Base-by-base conservation (phyloP, 1,140 invertebrate genomes). In the Ephestia elutella region DNA sequence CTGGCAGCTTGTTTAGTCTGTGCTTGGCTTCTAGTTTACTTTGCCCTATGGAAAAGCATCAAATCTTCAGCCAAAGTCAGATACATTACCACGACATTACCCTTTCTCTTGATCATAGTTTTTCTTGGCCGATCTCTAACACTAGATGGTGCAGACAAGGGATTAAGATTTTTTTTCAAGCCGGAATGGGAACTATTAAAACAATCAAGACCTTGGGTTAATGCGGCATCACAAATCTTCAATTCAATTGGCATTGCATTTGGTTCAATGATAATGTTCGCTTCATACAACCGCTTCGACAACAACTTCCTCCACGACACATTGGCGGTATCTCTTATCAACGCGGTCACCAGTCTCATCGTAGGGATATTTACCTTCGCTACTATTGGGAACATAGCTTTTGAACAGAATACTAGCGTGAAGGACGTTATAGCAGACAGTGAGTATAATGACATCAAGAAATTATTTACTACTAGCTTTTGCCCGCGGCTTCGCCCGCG, bases 241-340 rank as follows among this genome's bases (percentile, higher is more conserved):
- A 97, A 97, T 89, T 97, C 96, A 0, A 93, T 98, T 60, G 95
- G 96, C 56, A 95, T 97, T 30, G 95, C 95, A 0, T 96, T 97
- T 72, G 97, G 97, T 17, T 96, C 96, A 4, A 95, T 98, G 90
- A 97, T 98, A 74, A 96, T 96, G 72, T 97, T 97, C 80, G 95
- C 96, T n/a, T 97, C 96, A 75, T 98, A 98, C 89, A 98, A 98
- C 86, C 94, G 94, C 79, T 96, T 97, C 79, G 93, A 95, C 74
- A 98, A 98, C 77, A 96, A 96, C 70, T 94, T 97, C 61, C 89
- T 97, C 18, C 92, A 95, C 56, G 96, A 97, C 73, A 96, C 95
- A 0, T 71, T 97, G 17, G 92, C 95, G 0, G 94, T 97, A 25
- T 94, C 94, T 21, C 75, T 94, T 38, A 93, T 96, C 15, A 97